Evolutionary conservation across 2,113 vertebrate species (phyloP).

Genomic region (Elephantulus edwardii): DNA sequence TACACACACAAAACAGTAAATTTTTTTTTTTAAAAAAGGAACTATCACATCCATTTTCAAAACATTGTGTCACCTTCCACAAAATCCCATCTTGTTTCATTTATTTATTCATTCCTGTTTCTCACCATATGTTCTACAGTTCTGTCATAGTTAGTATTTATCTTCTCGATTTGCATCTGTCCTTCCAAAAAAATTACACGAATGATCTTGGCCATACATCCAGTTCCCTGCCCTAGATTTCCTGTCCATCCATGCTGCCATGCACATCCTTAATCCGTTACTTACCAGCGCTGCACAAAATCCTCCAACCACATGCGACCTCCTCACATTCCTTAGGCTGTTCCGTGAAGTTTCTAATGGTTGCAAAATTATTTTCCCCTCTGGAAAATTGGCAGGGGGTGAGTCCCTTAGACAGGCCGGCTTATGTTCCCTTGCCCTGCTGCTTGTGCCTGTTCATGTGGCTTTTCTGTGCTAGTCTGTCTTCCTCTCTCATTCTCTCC

Average conservation of each 20-base stretch:
- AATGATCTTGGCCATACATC: too few species aligned
- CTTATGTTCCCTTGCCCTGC: neutral
- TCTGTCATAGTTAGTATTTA: too few species aligned
- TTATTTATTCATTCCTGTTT: neutral
- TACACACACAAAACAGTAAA: too few species aligned
- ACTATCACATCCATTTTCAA: neutral
- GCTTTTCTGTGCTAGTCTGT: neutral
- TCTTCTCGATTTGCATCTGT: neutral
- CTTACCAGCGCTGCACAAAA: neutral
- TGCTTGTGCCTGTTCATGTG: neutral
- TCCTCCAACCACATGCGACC: neutral
- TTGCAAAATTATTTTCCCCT: neutral
- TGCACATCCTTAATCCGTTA: neutral
- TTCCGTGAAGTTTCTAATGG: neutral
- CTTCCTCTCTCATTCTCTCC: neutral
- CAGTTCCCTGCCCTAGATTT: neutral
- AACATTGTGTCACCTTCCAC: neutral
- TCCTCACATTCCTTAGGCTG: neutral
- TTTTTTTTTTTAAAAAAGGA: too few species aligned
- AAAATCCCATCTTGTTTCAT: neutral
- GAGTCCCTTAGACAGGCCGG: neutral
- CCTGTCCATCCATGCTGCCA: neutral
- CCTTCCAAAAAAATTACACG: neutral
- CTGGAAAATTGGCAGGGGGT: neutral
- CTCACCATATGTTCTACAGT: neutral